Evolutionary conservation across 1,140 invertebrate species (phyloP).

Genomic region (Zaprionus africanus): DNA sequence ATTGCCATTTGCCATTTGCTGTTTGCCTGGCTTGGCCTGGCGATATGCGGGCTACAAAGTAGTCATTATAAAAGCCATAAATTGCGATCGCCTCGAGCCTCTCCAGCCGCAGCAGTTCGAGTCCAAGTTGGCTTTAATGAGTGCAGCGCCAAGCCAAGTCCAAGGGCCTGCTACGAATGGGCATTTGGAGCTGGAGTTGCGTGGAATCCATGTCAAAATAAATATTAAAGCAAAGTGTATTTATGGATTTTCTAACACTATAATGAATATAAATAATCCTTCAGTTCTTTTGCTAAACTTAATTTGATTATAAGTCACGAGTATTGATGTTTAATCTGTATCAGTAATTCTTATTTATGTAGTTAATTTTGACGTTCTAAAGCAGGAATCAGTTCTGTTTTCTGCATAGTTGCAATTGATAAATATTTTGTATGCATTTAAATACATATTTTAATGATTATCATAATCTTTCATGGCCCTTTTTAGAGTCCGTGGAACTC

Average conservation of each 20-base stretch:
- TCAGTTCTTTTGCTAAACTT: background rate
- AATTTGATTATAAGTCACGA: background rate
- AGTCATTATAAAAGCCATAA: constrained; percentile 83
- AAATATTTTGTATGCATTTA: too few relatives aligned
- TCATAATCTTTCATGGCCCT: too few relatives aligned
- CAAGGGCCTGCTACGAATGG: background rate
- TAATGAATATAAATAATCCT: constrained; percentile 3
- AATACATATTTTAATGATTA: too few relatives aligned
- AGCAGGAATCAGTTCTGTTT: too few relatives aligned
- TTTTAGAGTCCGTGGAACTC: too few relatives aligned
- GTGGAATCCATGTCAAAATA: constrained; percentile 11
- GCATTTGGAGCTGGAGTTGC: background rate
- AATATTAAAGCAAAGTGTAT: constrained; percentile 5
- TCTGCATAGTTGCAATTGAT: too few relatives aligned
- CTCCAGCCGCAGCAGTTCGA: constrained; percentile 22
- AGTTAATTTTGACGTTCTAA: too few relatives aligned
- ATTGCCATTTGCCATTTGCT: constrained; percentile 41
- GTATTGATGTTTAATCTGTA: background rate
- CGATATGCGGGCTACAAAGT: constrained; percentile 67
- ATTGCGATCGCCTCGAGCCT: constrained; percentile 66
- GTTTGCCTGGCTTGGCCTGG: background rate
- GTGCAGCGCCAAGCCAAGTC: background rate
- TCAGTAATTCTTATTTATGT: background rate
- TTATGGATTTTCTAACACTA: constrained; percentile 12
- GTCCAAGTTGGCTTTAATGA: constrained; percentile 47